Evolutionary conservation across 2,797 vertebrate genomes (phyloP).

Genomic region (Phataginus tetradactyla): DNA sequence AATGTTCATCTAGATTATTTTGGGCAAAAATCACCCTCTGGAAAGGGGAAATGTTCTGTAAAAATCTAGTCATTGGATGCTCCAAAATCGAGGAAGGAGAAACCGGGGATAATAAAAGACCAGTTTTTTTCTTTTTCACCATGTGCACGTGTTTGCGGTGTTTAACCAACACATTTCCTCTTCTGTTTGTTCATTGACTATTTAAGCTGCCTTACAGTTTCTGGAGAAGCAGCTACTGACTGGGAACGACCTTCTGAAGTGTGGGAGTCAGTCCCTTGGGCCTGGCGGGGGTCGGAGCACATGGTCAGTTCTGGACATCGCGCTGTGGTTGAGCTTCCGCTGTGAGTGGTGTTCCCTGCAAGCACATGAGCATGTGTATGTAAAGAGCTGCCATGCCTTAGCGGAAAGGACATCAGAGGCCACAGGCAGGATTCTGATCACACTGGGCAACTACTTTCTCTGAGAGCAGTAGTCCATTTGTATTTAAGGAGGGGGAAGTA

Average conservation of each 20-base stretch:
- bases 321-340: neutral
- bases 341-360: neutral
- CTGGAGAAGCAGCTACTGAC: neutral
- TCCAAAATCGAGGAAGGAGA: neutral
- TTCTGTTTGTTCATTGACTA: neutral
- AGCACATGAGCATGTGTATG: fast-evolving
- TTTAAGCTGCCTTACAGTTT: neutral
- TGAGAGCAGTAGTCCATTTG: neutral
- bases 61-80: neutral
- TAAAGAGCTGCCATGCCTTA: neutral
- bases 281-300: neutral
- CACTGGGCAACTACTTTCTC: neutral
- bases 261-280: neutral
- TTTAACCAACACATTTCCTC: neutral
- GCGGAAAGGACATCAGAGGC: neutral
- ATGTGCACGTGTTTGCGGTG: neutral
- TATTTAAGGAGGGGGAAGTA: neutral
- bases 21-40: neutral
- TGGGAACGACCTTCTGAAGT: neutral
- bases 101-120: neutral
- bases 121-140: neutral
- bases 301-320: neutral
- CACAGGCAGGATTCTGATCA: neutral
- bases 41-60: neutral
- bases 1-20: neutral